Evolutionary conservation across 1,140 invertebrate species (phyloP).

Genomic region (Pissodes strobi): DNA sequence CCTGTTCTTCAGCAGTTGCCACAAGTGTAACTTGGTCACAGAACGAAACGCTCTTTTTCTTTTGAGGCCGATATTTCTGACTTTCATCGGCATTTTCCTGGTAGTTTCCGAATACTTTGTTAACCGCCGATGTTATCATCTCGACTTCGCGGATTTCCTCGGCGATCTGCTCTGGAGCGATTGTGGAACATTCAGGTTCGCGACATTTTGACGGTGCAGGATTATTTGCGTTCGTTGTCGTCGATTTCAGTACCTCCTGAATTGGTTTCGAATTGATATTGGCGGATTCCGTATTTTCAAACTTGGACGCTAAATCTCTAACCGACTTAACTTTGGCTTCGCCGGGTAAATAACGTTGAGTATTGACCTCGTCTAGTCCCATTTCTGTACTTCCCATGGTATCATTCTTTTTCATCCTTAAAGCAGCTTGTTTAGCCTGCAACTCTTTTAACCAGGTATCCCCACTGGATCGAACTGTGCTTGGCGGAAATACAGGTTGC

Average conservation of each 20-base stretch:
- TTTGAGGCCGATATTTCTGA: slow-evolving; percentile 61
- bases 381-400: slow-evolving; percentile 12
- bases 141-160: slow-evolving; percentile 62
- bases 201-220: not conserved
- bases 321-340: slow-evolving; percentile 62
- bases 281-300: slow-evolving; percentile 66
- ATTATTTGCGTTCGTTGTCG: not conserved
- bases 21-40: slow-evolving; percentile 91
- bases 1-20: slow-evolving; percentile 87
- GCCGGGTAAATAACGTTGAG: slow-evolving; percentile 27
- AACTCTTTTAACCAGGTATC: slow-evolving; percentile 76
- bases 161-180: slow-evolving; percentile 54
- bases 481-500: slow-evolving; percentile 18
- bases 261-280: not conserved
- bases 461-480: slow-evolving; percentile 53
- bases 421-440: slow-evolving; percentile 75
- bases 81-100: slow-evolving; percentile 18
- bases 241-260: not conserved
- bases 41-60: slow-evolving; percentile 93
- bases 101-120: slow-evolving; percentile 53
- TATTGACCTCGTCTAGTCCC: slow-evolving; percentile 39
- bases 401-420: slow-evolving; percentile 62
- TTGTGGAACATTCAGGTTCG: slow-evolving; percentile 26
- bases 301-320: slow-evolving; percentile 80
- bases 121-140: slow-evolving; percentile 59